Base-by-base conservation (phyloP, 2,888 invertebrate species). In the Fabriciana adippe region DNA sequence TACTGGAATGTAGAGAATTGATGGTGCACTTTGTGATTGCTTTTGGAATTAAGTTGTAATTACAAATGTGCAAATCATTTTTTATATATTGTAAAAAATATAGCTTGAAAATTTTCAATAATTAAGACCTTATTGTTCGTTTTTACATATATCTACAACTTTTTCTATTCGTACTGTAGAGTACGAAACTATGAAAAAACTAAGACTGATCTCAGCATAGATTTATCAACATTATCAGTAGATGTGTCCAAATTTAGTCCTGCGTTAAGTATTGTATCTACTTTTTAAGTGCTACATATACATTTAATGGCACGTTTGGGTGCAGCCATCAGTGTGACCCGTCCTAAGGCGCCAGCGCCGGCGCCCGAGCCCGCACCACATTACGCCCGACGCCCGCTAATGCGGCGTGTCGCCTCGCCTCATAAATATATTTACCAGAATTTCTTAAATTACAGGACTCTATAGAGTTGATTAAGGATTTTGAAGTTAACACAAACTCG, bases 301-400 rank as follows among this genome's bases (percentile, higher is more conserved):
- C 31, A 55, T 55, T 55, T 15, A n/a, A 5, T 6, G 14, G 55
- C 11, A 18, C 26, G 1, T 2, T 16, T 16, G 21, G 16, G 15
- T 13, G 11, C 31, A 35, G 31, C 26, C 15, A 18, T 18, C 31
- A 21, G 57, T 57, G 55, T 67, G 31, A 11, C 67, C 57, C 64
- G 18, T 26, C 53, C 15, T 59, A n/a, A 15, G 15, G n/a, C 66
- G 64, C 41, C 64, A 56, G 64, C 70, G 65, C 70, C 66, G 65
- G 65, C 68, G 67, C 68, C 68, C 70, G 67, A 48, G 41, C 14
- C 66, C 64, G 65, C 60, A 59, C 61, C 66, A 26, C 57, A 45
- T 59, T 41, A 53, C 59, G 60, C 57, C 26, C 26, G 63, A 18
- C 55, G 63, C 31, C 45, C 31, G 51, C 57, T 57, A 57, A 57